A percentile compares a stretch with the other conserved stretches of the same genome.
Conservation (phyloP, 2,797 vertebrate genomes). For the Sphenodon punctatus region DNA sequence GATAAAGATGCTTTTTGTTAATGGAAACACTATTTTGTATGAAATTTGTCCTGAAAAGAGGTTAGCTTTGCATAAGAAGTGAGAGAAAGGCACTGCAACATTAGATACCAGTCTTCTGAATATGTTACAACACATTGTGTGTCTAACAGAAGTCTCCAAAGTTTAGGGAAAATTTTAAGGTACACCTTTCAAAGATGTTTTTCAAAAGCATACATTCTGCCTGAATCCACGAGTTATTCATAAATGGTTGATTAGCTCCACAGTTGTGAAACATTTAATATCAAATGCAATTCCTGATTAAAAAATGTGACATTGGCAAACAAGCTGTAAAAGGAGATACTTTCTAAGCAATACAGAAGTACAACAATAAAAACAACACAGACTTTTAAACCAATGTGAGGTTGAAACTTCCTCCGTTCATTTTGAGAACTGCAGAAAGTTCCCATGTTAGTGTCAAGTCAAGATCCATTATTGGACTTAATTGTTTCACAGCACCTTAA, state of each 20-base stretch:
- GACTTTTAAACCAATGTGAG: too few relatives aligned
- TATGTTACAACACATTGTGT: neutral
- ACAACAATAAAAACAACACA: neutral
- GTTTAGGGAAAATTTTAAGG: neutral
- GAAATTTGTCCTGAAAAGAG: neutral
- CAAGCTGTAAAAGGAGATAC: neutral
- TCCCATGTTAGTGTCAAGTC: too few relatives aligned
- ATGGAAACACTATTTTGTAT: too few relatives aligned
- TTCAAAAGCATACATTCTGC: neutral
- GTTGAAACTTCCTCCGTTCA: too few relatives aligned
- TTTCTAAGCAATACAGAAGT: neutral
- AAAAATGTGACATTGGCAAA: neutral
- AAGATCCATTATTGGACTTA: too few relatives aligned
- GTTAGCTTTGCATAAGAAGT: too few relatives aligned
- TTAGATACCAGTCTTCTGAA: too few relatives aligned
- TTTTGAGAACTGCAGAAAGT: too few relatives aligned
- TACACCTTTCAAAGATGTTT: neutral
- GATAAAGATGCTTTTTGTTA: too few relatives aligned
- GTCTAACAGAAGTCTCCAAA: neutral
- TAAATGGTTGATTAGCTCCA: neutral
- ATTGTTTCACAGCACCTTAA: too few relatives aligned
- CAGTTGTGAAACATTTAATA: neutral
- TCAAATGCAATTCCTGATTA: neutral
- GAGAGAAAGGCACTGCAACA: too few relatives aligned
- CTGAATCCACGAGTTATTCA: neutral